phyloP scores from a whole-genome alignment of 2,113 vertebrate genomes.

The Dasyprocta punctata region DNA sequence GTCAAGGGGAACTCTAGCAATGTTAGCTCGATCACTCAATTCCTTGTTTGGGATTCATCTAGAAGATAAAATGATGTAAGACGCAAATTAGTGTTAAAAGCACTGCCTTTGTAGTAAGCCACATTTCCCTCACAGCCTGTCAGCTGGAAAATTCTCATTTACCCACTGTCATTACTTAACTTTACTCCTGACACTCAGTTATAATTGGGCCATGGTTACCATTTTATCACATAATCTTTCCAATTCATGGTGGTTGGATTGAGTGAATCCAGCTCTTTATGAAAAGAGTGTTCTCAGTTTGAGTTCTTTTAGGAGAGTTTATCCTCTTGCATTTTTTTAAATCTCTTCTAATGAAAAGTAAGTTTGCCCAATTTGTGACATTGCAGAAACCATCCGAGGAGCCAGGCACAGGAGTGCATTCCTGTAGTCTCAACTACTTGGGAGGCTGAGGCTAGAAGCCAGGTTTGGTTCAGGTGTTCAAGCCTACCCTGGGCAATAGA shows the following conservation, averaged over 20 bases:
- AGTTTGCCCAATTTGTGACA: conserved; percentile 16
- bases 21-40: neutral
- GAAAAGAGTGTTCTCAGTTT: neutral
- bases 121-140: neutral
- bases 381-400: neutral
- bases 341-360: conserved; percentile 34
- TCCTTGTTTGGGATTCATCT: conserved; percentile 13
- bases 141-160: neutral
- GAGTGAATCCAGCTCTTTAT: neutral
- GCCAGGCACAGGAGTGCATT: neutral
- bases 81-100: neutral
- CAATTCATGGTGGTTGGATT: neutral
- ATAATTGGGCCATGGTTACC: neutral
- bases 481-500: neutral
- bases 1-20: neutral
- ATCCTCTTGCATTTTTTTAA: neutral
- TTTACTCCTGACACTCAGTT: neutral
- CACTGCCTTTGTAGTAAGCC: neutral
- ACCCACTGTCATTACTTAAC: neutral
- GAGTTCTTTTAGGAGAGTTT: neutral
- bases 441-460: neutral
- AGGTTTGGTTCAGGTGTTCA: neutral
- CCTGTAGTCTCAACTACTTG: neutral
- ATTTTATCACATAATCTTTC: neutral
- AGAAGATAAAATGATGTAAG: neutral